A percentile compares a stretch with the other conserved stretches of the same genome.
Evolutionary conservation across 2,888 invertebrate species (phyloP).

Genomic region (Augochlorella aurata): DNA sequence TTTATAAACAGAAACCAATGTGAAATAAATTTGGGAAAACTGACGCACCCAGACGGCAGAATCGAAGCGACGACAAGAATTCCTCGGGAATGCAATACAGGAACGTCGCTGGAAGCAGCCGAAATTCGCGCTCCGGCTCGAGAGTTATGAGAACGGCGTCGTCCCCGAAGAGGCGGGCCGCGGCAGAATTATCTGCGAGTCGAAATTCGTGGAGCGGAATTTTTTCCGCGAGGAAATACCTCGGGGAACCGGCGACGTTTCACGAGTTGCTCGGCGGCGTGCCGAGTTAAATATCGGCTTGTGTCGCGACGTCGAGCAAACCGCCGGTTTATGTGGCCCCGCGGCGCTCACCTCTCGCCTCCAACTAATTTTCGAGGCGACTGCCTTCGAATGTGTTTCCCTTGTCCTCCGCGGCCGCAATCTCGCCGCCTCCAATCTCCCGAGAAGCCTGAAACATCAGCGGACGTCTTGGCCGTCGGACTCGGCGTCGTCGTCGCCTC

Average conservation of each 20-base stretch:
- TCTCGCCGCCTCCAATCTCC: constrained; percentile 20
- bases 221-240: background rate
- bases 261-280: background rate
- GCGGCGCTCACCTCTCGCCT: background rate
- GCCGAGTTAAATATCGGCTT: background rate
- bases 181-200: constrained; percentile 11
- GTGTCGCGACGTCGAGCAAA: background rate
- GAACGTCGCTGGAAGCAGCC: background rate
- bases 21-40: background rate
- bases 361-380: constrained; percentile 25
- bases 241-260: background rate
- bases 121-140: background rate
- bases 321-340: background rate
- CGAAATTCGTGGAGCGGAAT: background rate
- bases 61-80: background rate
- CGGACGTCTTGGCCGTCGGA: too few relatives aligned
- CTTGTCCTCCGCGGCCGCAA: constrained; percentile 7
- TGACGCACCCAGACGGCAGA: background rate
- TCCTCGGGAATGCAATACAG: constrained; percentile 11
- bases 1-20: background rate
- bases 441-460: constrained; percentile 20
- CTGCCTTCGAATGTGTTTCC: constrained; percentile 8
- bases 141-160: constrained; percentile 7
- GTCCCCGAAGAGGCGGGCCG: background rate
- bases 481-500: too few relatives aligned